These are phyloP conservation scores for Melopsittacus undulatus DNA, from an alignment of 2,797 vertebrate species.

Conservation along the genomic window DNA sequence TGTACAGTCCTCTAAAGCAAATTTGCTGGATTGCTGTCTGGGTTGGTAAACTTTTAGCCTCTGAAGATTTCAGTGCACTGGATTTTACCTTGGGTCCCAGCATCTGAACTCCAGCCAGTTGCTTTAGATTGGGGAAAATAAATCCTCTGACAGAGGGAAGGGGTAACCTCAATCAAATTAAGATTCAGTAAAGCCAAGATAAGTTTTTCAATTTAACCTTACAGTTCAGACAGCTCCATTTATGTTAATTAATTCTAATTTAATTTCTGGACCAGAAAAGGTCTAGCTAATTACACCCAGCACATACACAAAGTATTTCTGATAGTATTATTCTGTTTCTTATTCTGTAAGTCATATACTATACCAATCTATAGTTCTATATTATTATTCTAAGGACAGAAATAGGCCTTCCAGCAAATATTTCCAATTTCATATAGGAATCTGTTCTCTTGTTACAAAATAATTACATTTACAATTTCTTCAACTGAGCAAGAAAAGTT, in stretches of 20 bases:
- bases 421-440: not conserved
- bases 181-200: not conserved
- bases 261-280: not conserved
- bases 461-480: conserved; percentile 19
- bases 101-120: not conserved
- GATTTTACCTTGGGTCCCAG: not conserved
- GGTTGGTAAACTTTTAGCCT: not conserved
- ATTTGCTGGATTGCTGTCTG: not conserved
- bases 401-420: not conserved
- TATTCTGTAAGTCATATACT: not conserved
- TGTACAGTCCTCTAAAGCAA: not conserved
- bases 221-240: not conserved
- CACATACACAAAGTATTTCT: not conserved
- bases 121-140: not conserved
- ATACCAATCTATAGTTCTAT: not conserved
- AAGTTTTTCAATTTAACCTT: not conserved
- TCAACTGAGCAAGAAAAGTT: not conserved
- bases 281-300: not conserved
- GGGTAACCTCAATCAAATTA: not conserved
- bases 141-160: not conserved
- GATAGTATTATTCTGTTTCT: not conserved
- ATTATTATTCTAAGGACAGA: not conserved
- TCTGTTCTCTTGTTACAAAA: not conserved
- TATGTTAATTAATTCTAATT: not conserved
- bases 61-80: not conserved